These are phyloP conservation scores for Chrysochloris asiatica DNA, from an alignment of 2,113 vertebrate species.

Conservation along the genomic window DNA sequence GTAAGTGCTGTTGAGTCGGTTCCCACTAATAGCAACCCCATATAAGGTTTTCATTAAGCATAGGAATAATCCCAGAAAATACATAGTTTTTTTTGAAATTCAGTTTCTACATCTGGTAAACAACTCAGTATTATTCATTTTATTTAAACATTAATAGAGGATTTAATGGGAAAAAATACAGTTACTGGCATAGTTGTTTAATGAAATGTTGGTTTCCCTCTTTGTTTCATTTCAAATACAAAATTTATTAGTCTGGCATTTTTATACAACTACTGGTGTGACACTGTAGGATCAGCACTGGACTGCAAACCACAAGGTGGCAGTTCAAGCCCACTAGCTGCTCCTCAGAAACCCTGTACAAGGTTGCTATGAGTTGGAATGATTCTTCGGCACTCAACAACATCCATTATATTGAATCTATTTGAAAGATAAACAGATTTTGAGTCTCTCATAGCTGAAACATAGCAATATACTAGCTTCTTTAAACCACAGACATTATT, in stretches of 20 bases:
- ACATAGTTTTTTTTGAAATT: background rate
- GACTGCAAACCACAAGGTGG: too few species aligned
- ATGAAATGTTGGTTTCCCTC: background rate
- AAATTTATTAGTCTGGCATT: background rate
- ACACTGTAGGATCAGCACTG: too few species aligned
- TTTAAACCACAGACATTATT: background rate
- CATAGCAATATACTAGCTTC: background rate
- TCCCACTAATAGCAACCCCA: too few species aligned
- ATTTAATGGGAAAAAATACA: background rate
- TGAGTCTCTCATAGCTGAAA: background rate
- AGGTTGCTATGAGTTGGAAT: too few species aligned
- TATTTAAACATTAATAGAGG: background rate
- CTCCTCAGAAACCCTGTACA: too few species aligned
- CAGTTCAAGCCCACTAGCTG: too few species aligned
- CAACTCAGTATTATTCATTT: background rate
- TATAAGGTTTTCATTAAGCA: background rate
- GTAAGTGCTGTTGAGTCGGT: too few species aligned
- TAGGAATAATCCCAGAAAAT: background rate
- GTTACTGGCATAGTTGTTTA: background rate
- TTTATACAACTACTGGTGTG: slow-evolving; percentile 32
- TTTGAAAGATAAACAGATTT: slow-evolving; percentile 18
- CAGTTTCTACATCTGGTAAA: background rate
- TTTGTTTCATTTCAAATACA: slow-evolving; percentile 18
- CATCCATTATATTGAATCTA: background rate
- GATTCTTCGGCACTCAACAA: too few species aligned